phyloP scores from a whole-genome alignment of 2,797 vertebrate genomes.

The Podargus strigoides region DNA sequence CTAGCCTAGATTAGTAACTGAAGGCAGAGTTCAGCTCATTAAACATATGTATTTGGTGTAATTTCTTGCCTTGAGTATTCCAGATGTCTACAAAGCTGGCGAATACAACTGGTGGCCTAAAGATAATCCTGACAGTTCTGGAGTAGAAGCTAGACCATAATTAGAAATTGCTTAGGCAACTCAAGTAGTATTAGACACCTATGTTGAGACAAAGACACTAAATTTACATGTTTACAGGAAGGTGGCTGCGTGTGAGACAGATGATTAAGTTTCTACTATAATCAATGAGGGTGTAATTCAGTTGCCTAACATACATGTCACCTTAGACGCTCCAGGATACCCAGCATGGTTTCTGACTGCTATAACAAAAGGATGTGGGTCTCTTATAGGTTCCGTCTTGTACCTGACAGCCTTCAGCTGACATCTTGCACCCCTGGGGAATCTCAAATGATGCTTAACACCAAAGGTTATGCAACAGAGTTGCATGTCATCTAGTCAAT shows the following conservation, averaged over 20 bases:
- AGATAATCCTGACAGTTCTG: background rate
- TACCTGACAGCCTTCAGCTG: background rate
- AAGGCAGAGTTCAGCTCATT: background rate
- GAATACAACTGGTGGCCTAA: background rate
- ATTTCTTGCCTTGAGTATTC: background rate
- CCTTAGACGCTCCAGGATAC: background rate
- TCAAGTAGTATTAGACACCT: background rate
- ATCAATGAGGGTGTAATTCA: background rate
- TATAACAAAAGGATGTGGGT: background rate
- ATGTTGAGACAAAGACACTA: background rate
- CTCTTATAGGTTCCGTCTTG: background rate
- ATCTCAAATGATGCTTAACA: background rate
- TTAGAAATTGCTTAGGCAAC: background rate
- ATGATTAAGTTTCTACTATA: background rate
- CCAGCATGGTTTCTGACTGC: fast-evolving
- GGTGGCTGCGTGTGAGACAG: background rate
- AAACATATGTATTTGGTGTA: background rate
- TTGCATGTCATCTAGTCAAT: background rate
- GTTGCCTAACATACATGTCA: fast-evolving
- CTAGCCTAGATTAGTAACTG: background rate
- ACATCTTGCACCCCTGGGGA: background rate
- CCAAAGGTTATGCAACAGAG: background rate
- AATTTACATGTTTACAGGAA: background rate
- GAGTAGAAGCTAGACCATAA: background rate
- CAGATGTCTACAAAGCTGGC: background rate